Base-by-base conservation (phyloP, 2,797 vertebrate genomes). In the Anomalospiza imberbis region DNA sequence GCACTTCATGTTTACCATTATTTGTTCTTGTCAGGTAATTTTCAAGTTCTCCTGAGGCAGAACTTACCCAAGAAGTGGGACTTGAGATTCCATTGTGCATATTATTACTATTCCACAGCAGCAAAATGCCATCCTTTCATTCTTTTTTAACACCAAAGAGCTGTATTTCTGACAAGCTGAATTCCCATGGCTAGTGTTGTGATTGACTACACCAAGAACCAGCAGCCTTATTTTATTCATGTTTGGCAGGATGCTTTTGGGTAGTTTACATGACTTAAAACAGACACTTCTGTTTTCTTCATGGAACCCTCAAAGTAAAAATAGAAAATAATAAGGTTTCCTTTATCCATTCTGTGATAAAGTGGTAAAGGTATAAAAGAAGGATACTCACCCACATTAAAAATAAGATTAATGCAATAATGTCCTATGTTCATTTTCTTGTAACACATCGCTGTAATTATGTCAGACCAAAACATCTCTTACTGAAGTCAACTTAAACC, bases 121-220 rank as follows among this genome's bases (percentile, higher is more conserved):
- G 66, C 73, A 83, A 94, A 78, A 81, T 60, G 34, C 51, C 75
- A 73, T 79, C 45, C 89, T 94, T 95, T 95, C 47, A 31, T 88
- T 96, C 85, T 89, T 96, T 93, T 76, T 42, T 80, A 94, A 79
- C 75, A 88, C 61, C 84, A 55, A 96, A 89, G 86, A 93, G 70
- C 85, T 86, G 51, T 55, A 66, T 93, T 88, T 95, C 95, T 95
- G 67, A 90, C 57, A 84, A 91, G 54, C 32, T 93, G 67, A 88
- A 91, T 85, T 97, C 94, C 83, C 63, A 88, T 89, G 68, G 63
- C 62, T 91, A 84, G 68, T 96, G 83, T 83, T 96, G 89, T 92
- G 53, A 85, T 32, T 82, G 90, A 95, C 73, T 68, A 96, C 93
- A 94, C 29, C 67, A 92, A 94, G 78, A 96, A 83, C 36, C 36